Evolutionary conservation across 2,113 vertebrate genomes (phyloP), one percentile per base, ranked within the genome.

Genomic region (Euleptes europaea): DNA sequence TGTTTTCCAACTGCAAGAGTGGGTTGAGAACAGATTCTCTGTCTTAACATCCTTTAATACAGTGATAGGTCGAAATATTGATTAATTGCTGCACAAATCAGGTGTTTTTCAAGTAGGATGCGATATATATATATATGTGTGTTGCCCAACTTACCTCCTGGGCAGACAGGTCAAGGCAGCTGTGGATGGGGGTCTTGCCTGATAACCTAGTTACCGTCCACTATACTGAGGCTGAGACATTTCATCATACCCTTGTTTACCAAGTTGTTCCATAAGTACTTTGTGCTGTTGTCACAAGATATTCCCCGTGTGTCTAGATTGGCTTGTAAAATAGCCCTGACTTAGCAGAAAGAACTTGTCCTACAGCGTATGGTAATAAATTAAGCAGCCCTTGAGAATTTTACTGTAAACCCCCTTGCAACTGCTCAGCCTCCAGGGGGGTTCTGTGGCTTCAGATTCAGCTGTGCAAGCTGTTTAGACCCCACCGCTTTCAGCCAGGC

Each of bases 161-260:
- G 65, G 19, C 5, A 49, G 28, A n/a, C 51, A 74, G 67, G 84
- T 49, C 42, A 65, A 78, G 71, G 63, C 9, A 38, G 51, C 4
- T 63, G 23, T 31, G 17, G n/a, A 49, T 73, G n/a, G 4, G 31
- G 44, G n/a, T 72, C 31, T 35, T 72, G 14, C n/a, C 2, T 35
- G 72, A 63, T 4, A 63, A 28, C 51, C 13, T 28, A 14, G 67
- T 67, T 49, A 26, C 35, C 60, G 38, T 35, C 42, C 23, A 69
- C 19, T 44, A 28, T 33, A 80, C 17, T 2, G 42, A 49, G 40
- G n/a, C 33, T 51, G 67, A 71, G 12, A 40, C 65, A 85, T 85
- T 85, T 65, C 77, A 80, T 65, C 76, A 85, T 33, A 38, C 11
- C 31, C 3, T 13, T 72, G 84, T 79, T 85, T 49, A 85, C 77